Conservation (phyloP, 1,140 invertebrate species). For the Hormaphis cornu region DNA sequence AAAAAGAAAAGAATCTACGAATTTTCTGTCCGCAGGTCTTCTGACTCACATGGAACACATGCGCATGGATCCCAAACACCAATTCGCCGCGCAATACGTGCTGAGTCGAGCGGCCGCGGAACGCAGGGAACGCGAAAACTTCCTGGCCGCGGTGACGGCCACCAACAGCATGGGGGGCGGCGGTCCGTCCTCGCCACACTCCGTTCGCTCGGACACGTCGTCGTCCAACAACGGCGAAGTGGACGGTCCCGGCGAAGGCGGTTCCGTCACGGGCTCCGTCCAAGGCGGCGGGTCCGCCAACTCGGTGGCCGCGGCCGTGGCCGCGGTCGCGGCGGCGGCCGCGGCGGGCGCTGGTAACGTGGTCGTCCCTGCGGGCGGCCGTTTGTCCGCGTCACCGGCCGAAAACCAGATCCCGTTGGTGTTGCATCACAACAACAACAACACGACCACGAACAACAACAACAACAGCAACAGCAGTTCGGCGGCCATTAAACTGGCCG, state of each 20-base stretch:
- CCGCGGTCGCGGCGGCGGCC: slow-evolving; percentile 51
- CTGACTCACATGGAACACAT: slow-evolving; percentile 91
- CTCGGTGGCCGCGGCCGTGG: slow-evolving; percentile 55
- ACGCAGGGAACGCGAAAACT: slow-evolving; percentile 67
- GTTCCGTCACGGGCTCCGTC: not conserved
- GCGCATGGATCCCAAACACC: slow-evolving; percentile 93
- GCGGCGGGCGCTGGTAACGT: slow-evolving; percentile 50
- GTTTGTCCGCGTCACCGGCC: slow-evolving; percentile 65
- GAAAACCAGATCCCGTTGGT: slow-evolving; percentile 47
- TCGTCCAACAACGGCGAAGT: slow-evolving; percentile 34
- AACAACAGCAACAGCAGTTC: slow-evolving; percentile 55
- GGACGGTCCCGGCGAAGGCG: not conserved
- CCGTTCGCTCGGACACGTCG: slow-evolving; percentile 69
- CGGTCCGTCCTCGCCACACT: slow-evolving; percentile 56
- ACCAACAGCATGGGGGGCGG: slow-evolving; percentile 43
- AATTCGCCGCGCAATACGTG: slow-evolving; percentile 88
- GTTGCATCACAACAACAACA: slow-evolving; percentile 50
- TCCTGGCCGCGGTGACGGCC: slow-evolving; percentile 61
- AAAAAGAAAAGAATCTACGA: no score
- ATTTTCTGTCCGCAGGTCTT: slow-evolving; percentile 56
- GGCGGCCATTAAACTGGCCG: slow-evolving; percentile 39
- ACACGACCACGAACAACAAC: slow-evolving; percentile 58
- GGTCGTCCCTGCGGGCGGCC: slow-evolving; percentile 42
- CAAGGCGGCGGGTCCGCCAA: slow-evolving; percentile 33
- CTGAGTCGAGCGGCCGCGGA: slow-evolving; percentile 81